These are phyloP conservation scores for Poecilia picta DNA, from an alignment of 2,797 vertebrate species.

Conservation along the genomic window DNA sequence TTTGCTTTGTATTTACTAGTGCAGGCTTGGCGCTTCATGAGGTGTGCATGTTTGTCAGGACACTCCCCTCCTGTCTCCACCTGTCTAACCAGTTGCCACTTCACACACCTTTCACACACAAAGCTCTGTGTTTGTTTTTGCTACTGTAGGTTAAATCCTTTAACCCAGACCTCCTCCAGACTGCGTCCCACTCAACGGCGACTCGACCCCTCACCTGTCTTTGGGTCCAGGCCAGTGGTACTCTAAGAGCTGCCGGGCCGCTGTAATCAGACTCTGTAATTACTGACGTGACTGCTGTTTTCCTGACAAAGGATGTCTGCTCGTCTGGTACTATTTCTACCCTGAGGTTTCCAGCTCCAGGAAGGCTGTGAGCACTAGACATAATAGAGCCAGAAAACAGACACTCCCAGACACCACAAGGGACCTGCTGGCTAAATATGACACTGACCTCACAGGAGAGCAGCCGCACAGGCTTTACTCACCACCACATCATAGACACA, in stretches of 20 bases:
- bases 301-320: conserved; percentile 80
- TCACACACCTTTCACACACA: conserved; percentile 34
- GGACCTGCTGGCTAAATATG: conserved; percentile 81
- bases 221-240: conserved; percentile 57
- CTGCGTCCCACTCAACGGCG: conserved; percentile 31
- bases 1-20: neutral
- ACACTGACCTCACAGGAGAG: conserved; percentile 80
- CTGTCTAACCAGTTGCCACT: conserved; percentile 65
- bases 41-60: conserved; percentile 53
- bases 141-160: conserved; percentile 59
- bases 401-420: conserved; percentile 83
- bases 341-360: conserved; percentile 80
- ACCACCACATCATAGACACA: conserved; percentile 79
- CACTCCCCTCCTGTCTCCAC: conserved; percentile 55
- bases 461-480: conserved; percentile 74
- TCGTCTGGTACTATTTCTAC: conserved; percentile 81
- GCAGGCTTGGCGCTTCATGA: conserved; percentile 7
- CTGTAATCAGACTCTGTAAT: conserved; percentile 78
- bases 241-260: conserved; percentile 59
- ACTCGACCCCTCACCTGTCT: conserved; percentile 68
- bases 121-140: conserved; percentile 42
- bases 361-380: conserved; percentile 79
- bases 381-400: conserved; percentile 83
- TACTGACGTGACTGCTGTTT: conserved; percentile 73
- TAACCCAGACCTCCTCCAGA: conserved; percentile 57